Evolutionary conservation across 2,888 invertebrate species (phyloP), one percentile per base, ranked within the genome.

Genomic region (Lasioglossum calceatum): DNA sequence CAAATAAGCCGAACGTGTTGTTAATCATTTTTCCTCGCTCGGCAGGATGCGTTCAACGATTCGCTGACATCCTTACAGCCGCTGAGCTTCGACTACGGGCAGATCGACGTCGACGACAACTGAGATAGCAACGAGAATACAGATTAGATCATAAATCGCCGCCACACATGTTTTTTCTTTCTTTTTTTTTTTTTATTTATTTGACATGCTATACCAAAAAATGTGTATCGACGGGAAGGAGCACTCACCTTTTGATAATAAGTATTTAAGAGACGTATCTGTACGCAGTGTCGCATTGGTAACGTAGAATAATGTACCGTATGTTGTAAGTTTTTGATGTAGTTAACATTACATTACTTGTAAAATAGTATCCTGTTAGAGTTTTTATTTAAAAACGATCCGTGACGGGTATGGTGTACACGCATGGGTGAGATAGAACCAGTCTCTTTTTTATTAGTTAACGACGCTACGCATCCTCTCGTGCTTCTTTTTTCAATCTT

Each of bases 1-100:
- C 8, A 54, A 8, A 54, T 54, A 23, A 54, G 23, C 2, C 5
- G 7, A 50, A 50, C 2, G 54, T 3, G 3, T 42, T 32, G 23
- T 64, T 12, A 42, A 75, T 27, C 2, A 36, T 1, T 39, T 42
- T 81, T 23, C 14, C 19, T 67, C 47, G 27, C 54, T 88, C 88
- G 79, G 10, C 88, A 95, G 95, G 95, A 95, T 87, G 92, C 92
- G n/a, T 94, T 94, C 64, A 93, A 94, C 78, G 95, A 94, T 76
- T 90, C 93, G 10, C 67, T 94, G 73, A 88, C 92, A 36, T 88
- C 89, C 27, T 87, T 94, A 10, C 94, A 94, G 36, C 91, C 93
- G 8, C 71, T 92, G 54, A 93, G 92, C 44, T 42, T 91, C 64
- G 95, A 95, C 88, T 94, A 95, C 64, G 90, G 91, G 77, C 93